Conservation (phyloP, 1,140 invertebrate genomes). For the Lucilia sericata region DNA sequence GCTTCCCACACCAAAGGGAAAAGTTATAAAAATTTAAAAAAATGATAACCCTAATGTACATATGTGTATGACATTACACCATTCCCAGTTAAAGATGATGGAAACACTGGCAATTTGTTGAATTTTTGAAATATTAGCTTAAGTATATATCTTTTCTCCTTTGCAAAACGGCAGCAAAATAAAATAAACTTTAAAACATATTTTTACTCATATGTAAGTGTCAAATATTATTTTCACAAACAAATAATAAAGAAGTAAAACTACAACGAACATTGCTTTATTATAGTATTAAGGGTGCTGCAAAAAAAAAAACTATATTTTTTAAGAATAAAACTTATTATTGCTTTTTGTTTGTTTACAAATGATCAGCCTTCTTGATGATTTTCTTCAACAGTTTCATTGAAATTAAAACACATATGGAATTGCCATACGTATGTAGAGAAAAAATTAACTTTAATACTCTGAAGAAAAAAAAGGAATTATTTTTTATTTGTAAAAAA, state of each 20-base stretch:
- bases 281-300: too few species aligned
- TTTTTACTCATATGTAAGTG: not conserved
- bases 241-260: too few species aligned
- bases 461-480: not conserved
- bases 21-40: too few species aligned
- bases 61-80: not conserved
- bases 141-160: not conserved
- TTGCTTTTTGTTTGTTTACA: too few species aligned
- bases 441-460: not conserved
- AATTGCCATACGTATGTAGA: too few species aligned
- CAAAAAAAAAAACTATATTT: not conserved
- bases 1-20: too few species aligned
- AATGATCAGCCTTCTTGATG: too few species aligned
- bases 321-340: not conserved
- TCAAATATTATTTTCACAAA: not conserved
- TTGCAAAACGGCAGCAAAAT: too few species aligned
- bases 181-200: not conserved
- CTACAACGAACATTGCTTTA: too few species aligned
- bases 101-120: not conserved
- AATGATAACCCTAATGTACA: too few species aligned
- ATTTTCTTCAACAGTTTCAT: too few species aligned
- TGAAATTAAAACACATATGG: too few species aligned
- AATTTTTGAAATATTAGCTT: conserved; percentile 7
- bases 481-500: not conserved
- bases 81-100: not conserved